These are phyloP conservation scores for Temnothorax curvispinosus DNA, from an alignment of 1,140 invertebrate species.

Conservation along the genomic window DNA sequence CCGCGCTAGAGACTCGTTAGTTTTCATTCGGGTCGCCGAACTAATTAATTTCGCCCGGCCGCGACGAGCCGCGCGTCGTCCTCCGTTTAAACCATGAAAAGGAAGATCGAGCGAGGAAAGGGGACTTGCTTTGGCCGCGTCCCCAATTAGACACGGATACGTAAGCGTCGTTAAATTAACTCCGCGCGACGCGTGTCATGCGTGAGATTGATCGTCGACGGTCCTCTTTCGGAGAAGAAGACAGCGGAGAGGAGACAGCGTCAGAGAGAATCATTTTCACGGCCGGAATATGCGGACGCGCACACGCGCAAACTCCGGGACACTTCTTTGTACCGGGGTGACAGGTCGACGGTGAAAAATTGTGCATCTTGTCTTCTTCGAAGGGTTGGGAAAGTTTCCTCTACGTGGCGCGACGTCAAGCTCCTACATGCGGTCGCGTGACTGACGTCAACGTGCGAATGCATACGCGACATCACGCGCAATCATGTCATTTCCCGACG, in stretches of 20 bases:
- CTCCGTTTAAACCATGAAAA: conserved; percentile 59
- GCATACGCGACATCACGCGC: neutral
- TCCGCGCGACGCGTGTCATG: conserved; percentile 66
- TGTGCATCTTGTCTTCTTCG: conserved; percentile 31
- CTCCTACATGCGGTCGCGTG: neutral
- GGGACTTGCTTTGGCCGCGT: conserved; percentile 42
- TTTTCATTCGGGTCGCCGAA: conserved; percentile 64
- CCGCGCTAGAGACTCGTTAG: conserved; percentile 59
- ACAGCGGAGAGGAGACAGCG: conserved; percentile 23
- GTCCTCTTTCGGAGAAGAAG: conserved; percentile 30
- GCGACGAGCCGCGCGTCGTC: conserved; percentile 34
- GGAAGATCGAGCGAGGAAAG: conserved; percentile 14
- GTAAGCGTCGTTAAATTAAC: conserved; percentile 72
- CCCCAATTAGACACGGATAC: conserved; percentile 74
- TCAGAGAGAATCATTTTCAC: conserved; percentile 63
- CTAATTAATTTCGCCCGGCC: conserved; percentile 64
- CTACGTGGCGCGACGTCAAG: conserved; percentile 1
- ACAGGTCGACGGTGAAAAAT: conserved; percentile 69
- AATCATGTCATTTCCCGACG: neutral
- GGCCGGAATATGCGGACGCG: conserved; percentile 42
- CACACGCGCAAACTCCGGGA: conserved; percentile 44
- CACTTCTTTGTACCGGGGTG: conserved; percentile 60
- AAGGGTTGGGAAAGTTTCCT: conserved; percentile 33
- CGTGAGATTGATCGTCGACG: conserved; percentile 72
- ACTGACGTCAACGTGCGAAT: neutral